A percentile compares a stretch with the other conserved stretches of the same genome.
Conservation (phyloP, 2,797 vertebrate species). For the Pipistrellus pipistrellus region DNA sequence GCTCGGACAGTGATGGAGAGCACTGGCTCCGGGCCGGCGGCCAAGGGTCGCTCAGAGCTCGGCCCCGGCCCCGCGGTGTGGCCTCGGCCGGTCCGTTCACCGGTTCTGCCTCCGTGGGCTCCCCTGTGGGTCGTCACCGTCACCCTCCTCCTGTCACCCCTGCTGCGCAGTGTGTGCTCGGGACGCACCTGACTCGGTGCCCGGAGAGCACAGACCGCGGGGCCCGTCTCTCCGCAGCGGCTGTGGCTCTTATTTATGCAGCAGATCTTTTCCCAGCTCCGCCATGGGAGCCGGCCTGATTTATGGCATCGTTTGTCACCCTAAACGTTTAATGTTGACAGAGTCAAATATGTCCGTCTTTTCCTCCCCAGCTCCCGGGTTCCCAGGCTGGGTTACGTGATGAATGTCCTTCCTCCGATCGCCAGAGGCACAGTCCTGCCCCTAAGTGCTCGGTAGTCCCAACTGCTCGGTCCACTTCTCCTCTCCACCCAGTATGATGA, state of each 20-base stretch:
- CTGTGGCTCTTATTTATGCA: slow-evolving; percentile 48
- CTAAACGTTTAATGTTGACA: slow-evolving; percentile 51
- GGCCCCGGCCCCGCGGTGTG: background rate
- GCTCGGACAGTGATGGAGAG: background rate
- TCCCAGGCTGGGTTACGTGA: slow-evolving; percentile 19
- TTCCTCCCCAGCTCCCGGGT: background rate
- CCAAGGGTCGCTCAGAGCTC: background rate
- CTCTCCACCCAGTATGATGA: background rate
- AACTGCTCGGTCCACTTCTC: background rate
- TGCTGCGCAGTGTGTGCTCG: accelerated
- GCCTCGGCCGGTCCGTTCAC: background rate
- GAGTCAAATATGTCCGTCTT: slow-evolving; percentile 25
- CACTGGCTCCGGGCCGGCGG: background rate
- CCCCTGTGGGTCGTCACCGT: background rate
- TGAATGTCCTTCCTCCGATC: background rate
- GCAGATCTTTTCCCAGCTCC: slow-evolving; percentile 62
- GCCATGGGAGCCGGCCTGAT: slow-evolving; percentile 39
- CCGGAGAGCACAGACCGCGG: accelerated
- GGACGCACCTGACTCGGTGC: background rate
- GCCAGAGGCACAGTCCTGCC: background rate
- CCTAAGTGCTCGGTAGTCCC: background rate
- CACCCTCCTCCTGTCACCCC: accelerated
- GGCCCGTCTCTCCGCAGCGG: background rate
- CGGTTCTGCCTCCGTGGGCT: background rate
- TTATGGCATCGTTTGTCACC: slow-evolving; percentile 56